These are phyloP conservation scores for Panopea generosa DNA, from an alignment of 2,888 invertebrate genomes.

Conservation along the genomic window DNA sequence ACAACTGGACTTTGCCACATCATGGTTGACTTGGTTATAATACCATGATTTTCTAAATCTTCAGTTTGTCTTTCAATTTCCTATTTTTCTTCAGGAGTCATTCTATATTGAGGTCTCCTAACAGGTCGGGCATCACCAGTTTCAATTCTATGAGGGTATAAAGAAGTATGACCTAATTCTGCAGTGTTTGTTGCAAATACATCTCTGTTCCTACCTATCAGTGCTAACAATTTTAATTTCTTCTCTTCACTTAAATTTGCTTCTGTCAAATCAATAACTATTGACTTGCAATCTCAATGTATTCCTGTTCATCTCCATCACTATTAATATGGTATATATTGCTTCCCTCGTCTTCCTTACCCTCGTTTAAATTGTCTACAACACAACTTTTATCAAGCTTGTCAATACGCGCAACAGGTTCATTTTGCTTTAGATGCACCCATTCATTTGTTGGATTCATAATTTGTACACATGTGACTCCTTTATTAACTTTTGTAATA, in stretches of 20 bases:
- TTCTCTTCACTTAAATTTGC: slow-evolving; percentile 25
- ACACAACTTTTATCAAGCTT: too few species aligned
- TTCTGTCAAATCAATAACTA: slow-evolving; percentile 18
- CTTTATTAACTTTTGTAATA: too few species aligned
- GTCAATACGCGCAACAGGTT: slow-evolving; percentile 27
- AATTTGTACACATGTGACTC: too few species aligned
- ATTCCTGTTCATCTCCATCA: slow-evolving; percentile 15
- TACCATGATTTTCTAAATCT: slow-evolving; percentile 47
- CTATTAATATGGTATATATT: too few species aligned
- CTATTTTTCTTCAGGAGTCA: slow-evolving; percentile 21
- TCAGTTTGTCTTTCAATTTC: slow-evolving; percentile 50
- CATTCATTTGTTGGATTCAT: slow-evolving; percentile 37
- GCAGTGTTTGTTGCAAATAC: slow-evolving; percentile 56
- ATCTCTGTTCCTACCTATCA: slow-evolving; percentile 49
- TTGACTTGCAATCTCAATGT: slow-evolving; percentile 30
- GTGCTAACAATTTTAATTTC: slow-evolving; percentile 14
- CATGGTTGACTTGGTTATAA: slow-evolving; percentile 49
- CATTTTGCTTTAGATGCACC: slow-evolving; percentile 25
- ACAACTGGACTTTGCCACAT: slow-evolving; percentile 55
- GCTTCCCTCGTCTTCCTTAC: too few species aligned
- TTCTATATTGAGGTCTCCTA: slow-evolving; percentile 34
- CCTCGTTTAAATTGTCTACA: too few species aligned
- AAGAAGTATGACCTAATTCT: slow-evolving; percentile 56
- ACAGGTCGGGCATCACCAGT: slow-evolving; percentile 39
- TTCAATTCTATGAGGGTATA: slow-evolving; percentile 49